Percentiles rank a stretch among this genome's conserved stretches.
These are phyloP conservation scores for Troides oblongomaculatus DNA, from an alignment of 2,888 invertebrate species.

Conservation along the genomic window DNA sequence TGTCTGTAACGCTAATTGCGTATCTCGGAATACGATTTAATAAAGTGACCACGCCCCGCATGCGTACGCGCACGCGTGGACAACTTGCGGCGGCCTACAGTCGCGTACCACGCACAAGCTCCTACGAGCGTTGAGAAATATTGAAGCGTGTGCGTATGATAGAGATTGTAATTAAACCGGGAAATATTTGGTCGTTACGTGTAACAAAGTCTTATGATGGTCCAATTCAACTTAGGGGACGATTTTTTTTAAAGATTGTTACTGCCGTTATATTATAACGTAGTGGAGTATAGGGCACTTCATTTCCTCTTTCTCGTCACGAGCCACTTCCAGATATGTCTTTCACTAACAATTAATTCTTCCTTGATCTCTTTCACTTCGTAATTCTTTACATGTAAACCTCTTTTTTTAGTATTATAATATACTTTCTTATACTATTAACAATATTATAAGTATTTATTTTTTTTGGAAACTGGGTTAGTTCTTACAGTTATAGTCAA, in stretches of 20 bases:
- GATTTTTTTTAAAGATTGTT: conserved; percentile 38
- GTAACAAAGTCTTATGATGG: conserved; percentile 50
- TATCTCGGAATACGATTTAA: not conserved
- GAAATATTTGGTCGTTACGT: conserved; percentile 44
- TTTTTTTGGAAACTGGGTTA: not conserved
- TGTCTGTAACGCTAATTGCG: not conserved
- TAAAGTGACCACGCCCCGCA: not conserved
- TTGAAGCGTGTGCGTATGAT: conserved; percentile 37
- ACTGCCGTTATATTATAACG: conserved; percentile 44
- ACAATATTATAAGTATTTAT: not conserved
- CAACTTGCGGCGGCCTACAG: conserved; percentile 28
- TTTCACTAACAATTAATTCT: conserved; percentile 50
- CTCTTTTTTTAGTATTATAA: conserved; percentile 61
- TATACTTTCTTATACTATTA: conserved; percentile 6
- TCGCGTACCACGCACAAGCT: conserved; percentile 47
- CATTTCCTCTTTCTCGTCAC: conserved; percentile 38
- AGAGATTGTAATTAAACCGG: conserved; percentile 45
- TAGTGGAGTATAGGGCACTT: conserved; percentile 45
- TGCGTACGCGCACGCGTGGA: not conserved
- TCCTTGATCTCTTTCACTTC: conserved; percentile 60
- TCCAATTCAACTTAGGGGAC: conserved; percentile 55
- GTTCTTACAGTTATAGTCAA: no score
- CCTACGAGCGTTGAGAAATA: conserved; percentile 47
- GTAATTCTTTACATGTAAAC: conserved; percentile 47
- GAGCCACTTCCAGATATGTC: conserved; percentile 54